Percentiles rank a stretch among this genome's conserved stretches.
Conservation (phyloP, 2,113 vertebrate species). For the Irena cyanogastra region DNA sequence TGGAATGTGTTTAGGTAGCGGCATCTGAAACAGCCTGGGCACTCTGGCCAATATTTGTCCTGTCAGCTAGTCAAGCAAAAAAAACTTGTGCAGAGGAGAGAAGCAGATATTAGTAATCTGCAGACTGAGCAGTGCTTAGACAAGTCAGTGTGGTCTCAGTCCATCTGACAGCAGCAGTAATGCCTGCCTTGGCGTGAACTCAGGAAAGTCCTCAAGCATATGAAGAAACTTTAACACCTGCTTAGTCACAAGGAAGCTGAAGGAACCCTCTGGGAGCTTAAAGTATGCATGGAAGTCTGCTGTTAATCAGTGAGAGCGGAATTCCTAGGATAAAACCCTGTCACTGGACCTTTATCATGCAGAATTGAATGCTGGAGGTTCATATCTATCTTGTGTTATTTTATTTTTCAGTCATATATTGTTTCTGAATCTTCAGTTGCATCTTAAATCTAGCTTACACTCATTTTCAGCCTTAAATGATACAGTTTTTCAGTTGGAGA, state of each 20-base stretch:
- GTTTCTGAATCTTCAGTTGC: neutral
- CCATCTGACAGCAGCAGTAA: fast-evolving
- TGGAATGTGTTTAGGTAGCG: fast-evolving
- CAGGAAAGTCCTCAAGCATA: fast-evolving
- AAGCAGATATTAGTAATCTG: neutral
- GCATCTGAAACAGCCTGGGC: neutral
- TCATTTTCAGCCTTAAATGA: neutral
- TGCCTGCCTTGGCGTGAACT: neutral
- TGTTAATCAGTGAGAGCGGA: neutral
- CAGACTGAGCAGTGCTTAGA: neutral
- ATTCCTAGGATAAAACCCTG: neutral
- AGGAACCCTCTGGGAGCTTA: neutral
- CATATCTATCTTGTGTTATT: neutral
- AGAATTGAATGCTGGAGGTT: neutral
- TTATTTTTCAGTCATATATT: neutral
- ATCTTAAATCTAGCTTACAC: neutral
- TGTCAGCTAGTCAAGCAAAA: neutral
- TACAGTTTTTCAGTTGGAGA: neutral
- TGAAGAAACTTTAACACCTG: neutral
- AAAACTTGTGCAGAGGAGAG: fast-evolving
- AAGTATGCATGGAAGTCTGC: neutral
- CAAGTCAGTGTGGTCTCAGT: neutral
- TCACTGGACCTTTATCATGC: neutral
- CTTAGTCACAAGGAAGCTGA: neutral
- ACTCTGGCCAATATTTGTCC: neutral